Percentiles rank a stretch among this genome's conserved stretches.
Conservation (phyloP, 1,140 invertebrate species). For the Tachypleus tridentatus region DNA sequence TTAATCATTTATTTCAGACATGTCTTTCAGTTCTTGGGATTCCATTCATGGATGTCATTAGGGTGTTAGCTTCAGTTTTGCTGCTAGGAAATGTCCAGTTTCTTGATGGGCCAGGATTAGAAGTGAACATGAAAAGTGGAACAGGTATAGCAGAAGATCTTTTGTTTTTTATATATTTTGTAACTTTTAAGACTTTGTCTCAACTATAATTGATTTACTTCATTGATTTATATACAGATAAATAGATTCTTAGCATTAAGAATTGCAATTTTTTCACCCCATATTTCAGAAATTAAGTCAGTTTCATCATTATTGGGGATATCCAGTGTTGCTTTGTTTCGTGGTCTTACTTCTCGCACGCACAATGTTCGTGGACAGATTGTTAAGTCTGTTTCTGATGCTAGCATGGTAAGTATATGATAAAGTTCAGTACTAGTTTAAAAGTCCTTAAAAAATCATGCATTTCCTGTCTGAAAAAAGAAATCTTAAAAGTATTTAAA, state of each 20-base stretch:
- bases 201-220: neutral
- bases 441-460: no score
- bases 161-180: no score
- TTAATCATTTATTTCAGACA: conserved; percentile 36
- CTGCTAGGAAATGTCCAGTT: conserved; percentile 85
- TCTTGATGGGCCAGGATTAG: conserved; percentile 42
- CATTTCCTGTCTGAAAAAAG: no score
- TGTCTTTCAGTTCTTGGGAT: conserved; percentile 60
- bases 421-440: neutral
- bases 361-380: conserved; percentile 70
- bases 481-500: no score
- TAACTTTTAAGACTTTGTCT: no score
- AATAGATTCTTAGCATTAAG: neutral
- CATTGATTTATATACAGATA: neutral
- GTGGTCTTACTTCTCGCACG: conserved; percentile 69
- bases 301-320: conserved; percentile 73
- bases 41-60: conserved; percentile 81
- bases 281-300: conserved; percentile 52
- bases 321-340: conserved; percentile 55
- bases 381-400: conserved; percentile 67
- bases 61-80: conserved; percentile 77
- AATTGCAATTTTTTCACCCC: neutral
- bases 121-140: conserved; percentile 19
- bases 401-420: conserved; percentile 49
- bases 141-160: conserved; percentile 6